A percentile compares a stretch with the other conserved stretches of the same genome.
Evolutionary conservation across 2,113 vertebrate genomes (phyloP).

Genomic region (Serranochromis macrocephalus): DNA sequence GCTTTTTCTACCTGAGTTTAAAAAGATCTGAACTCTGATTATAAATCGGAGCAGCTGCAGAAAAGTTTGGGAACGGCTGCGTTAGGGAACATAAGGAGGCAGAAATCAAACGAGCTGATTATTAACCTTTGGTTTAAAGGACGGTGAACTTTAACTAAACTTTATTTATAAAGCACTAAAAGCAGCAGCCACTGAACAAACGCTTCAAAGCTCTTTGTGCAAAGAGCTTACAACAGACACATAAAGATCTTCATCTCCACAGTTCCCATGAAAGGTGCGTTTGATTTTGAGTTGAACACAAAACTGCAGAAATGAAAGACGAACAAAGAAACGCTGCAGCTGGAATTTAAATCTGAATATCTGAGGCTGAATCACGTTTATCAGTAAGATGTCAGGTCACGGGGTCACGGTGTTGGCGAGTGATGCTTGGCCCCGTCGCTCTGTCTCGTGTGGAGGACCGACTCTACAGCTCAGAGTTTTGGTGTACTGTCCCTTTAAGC

Average conservation of each 20-base stretch:
- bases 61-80: neutral
- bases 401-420: accelerated
- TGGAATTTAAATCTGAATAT: neutral
- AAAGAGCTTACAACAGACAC: accelerated
- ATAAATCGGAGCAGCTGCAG: neutral
- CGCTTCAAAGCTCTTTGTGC: neutral
- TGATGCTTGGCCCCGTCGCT: accelerated
- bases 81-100: neutral
- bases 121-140: neutral
- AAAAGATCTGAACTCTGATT: neutral
- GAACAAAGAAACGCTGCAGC: neutral
- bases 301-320: neutral
- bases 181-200: neutral
- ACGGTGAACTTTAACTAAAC: neutral
- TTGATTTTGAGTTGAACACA: neutral
- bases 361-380: neutral
- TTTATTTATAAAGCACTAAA: neutral
- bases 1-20: accelerated
- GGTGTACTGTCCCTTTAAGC: neutral
- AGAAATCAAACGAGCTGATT: neutral
- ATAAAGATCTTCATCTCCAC: neutral
- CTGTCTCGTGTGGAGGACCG: accelerated
- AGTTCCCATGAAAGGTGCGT: neutral
- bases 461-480: neutral
- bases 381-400: neutral